Evolutionary conservation across 2,113 vertebrate genomes (phyloP).

Genomic region (Coracopsis vasa): DNA sequence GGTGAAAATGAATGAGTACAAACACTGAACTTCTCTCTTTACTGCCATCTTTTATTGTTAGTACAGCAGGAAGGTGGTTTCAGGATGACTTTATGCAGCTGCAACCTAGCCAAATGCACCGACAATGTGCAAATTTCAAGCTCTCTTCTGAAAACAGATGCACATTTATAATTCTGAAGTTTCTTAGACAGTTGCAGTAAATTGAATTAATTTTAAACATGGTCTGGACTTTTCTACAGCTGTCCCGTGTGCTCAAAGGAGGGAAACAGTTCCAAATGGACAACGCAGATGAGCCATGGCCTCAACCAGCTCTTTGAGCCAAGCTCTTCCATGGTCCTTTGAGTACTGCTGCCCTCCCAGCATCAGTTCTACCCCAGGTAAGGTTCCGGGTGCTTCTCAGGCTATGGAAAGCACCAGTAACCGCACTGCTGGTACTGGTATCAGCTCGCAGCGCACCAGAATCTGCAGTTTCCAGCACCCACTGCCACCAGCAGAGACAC

Average conservation of each 20-base stretch:
- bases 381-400: neutral
- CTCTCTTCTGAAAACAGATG: neutral
- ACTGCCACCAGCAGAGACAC: neutral
- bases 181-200: neutral
- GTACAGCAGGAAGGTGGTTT: neutral
- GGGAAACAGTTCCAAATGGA: neutral
- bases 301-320: neutral
- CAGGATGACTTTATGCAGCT: neutral
- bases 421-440: rapidly evolving
- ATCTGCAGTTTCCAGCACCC: rapidly evolving
- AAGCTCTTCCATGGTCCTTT: too few species aligned
- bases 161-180: neutral
- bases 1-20: neutral
- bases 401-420: rapidly evolving
- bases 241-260: rapidly evolving
- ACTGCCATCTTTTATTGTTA: neutral
- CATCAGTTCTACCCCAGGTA: rapidly evolving
- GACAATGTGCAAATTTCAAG: neutral
- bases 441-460: rapidly evolving
- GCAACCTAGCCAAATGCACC: neutral
- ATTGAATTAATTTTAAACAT: neutral
- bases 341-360: neutral
- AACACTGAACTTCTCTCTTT: neutral
- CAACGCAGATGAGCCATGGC: rapidly evolving
- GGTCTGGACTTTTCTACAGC: neutral